Evolutionary conservation across 2,797 vertebrate genomes (phyloP), one percentile per base, ranked within the genome.

Genomic region (Anabas testudineus): DNA sequence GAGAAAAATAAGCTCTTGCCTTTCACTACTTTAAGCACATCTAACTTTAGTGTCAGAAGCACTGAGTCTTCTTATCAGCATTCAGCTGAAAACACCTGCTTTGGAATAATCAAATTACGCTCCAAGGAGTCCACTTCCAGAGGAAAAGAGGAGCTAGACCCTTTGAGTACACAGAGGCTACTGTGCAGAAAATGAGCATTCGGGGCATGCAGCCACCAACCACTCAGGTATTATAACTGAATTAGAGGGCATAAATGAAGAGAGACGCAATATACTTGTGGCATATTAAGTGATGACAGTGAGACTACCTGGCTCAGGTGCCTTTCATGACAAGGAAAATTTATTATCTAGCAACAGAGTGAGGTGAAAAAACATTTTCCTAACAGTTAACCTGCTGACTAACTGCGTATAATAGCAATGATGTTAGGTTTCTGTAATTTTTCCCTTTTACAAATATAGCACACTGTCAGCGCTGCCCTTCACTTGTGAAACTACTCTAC

Each of bases 91-190:
- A 91, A 93, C 88, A 91, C 90, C 90, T 93, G 91, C 88, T 86
- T 90, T 80, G 83, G 84, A 89, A 88, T 91, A 91, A 93, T 92
- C 84, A 89, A 90, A 93, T 92, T 88, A 91, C 68, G 59, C 85
- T 79, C 76, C 54, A 63, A 81, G 77, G 87, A 82, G 78, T 88
- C 80, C 77, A 80, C 68, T 80, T 82, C 56, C 65, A 80, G 32
- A 67, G 80, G 69, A 63, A 79, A 74, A 74, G 74, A 72, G 62
- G 72, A 79, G 83, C 76, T 22, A 83, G 81, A 84, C 80, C 64
- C 77, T 78, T 63, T 55, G 81, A 84, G 83, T 56, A 87, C 87
- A 88, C 83, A 83, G 84, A 83, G 82, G 80, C 78, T 63, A 86
- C 72, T 85, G 85, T 88, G 83, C 74, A 84, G 85, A 66, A 69